A percentile compares a stretch with the other conserved stretches of the same genome.
Conservation (phyloP, 2,888 invertebrate species). For the Leptogaster cylindrica region DNA sequence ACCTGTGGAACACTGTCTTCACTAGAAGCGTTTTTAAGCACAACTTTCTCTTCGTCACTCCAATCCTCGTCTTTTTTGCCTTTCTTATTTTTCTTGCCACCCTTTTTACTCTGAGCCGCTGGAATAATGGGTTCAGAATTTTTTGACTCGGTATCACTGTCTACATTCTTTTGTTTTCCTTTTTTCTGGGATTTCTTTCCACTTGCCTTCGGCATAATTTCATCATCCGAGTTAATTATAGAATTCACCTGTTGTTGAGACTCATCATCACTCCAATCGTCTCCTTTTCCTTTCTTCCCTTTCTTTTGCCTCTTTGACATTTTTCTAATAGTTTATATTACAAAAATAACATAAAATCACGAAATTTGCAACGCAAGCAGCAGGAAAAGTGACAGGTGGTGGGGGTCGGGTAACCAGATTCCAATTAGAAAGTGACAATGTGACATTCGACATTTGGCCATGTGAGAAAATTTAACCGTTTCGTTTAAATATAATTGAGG, state of each 20-base stretch:
- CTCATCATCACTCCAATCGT: conserved; percentile 62
- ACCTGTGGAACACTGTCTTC: conserved; percentile 40
- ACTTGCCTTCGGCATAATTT: conserved; percentile 49
- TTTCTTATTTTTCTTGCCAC: conserved; percentile 58
- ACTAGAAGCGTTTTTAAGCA: conserved; percentile 35
- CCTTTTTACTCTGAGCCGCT: conserved; percentile 2
- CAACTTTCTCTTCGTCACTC: conserved; percentile 59
- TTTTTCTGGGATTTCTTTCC: conserved; percentile 53
- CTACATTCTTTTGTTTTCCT: conserved; percentile 40
- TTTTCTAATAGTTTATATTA: not conserved
- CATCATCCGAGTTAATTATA: conserved; percentile 61
- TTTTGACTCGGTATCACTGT: conserved; percentile 46
- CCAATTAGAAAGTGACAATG: too few relatives aligned
- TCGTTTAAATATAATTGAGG: too few relatives aligned
- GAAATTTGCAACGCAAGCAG: conserved; percentile 30
- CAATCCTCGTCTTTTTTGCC: conserved; percentile 64
- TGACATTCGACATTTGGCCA: too few relatives aligned
- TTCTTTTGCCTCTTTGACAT: conserved; percentile 68
- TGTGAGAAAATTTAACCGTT: too few relatives aligned
- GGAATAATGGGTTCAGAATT: conserved; percentile 21
- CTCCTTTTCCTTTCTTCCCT: conserved; percentile 64
- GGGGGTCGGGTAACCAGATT: too few relatives aligned
- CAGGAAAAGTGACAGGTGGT: not conserved
- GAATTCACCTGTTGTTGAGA: conserved; percentile 55
- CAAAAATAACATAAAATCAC: not conserved